These are phyloP conservation scores for Pseudomyrmex flavicornis DNA, from an alignment of 1,140 invertebrate genomes.

Conservation along the genomic window DNA sequence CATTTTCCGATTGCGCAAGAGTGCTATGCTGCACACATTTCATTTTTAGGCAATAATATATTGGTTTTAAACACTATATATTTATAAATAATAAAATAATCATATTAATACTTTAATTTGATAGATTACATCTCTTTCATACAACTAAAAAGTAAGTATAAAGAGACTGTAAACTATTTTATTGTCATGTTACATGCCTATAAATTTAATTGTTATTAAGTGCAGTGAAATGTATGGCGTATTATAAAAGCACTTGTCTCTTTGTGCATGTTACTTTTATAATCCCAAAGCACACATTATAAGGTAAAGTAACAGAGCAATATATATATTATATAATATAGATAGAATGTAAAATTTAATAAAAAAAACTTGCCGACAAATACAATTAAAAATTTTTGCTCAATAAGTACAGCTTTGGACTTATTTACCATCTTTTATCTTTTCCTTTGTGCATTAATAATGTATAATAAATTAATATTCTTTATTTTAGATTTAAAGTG, in stretches of 20 bases:
- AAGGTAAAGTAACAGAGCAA: slow-evolving; percentile 42
- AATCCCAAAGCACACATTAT: slow-evolving; percentile 16
- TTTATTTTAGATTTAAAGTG: no score
- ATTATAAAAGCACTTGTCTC: slow-evolving; percentile 14
- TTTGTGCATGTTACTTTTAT: slow-evolving; percentile 24
- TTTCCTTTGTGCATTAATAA: no score
- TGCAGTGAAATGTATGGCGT: background rate
- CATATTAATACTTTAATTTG: background rate
- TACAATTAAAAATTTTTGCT: slow-evolving; percentile 37
- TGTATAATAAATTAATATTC: no score
- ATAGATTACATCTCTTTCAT: background rate
- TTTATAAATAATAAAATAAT: background rate
- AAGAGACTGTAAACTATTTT: slow-evolving; percentile 2
- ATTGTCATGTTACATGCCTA: background rate
- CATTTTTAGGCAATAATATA: slow-evolving; percentile 21
- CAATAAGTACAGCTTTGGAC: slow-evolving; percentile 9
- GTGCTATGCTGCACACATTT: background rate
- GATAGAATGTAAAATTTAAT: slow-evolving; percentile 52
- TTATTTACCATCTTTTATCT: background rate
- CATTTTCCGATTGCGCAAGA: slow-evolving; percentile 21
- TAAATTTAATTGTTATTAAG: background rate
- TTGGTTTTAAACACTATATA: background rate
- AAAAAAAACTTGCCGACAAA: slow-evolving; percentile 34
- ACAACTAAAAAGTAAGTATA: slow-evolving; percentile 38
- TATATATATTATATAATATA: slow-evolving; percentile 19